Evolutionary conservation across 64 coral and sea anemone genomes (phyloP), one percentile per base, ranked within the genome.

Genomic region (Orbicella faveolata): DNA sequence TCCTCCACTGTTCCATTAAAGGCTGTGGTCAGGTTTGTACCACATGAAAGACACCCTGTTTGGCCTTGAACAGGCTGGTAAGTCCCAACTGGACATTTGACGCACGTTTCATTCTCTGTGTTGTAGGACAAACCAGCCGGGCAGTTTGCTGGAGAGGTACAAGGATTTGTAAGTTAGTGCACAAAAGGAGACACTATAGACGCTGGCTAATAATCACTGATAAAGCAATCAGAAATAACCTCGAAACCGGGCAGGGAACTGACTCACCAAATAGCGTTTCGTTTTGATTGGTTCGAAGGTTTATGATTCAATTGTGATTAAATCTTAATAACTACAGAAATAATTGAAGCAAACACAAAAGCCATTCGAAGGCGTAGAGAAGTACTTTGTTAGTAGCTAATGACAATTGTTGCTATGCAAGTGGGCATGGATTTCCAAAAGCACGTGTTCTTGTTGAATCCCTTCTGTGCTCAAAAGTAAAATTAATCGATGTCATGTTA

Each of bases 11-110:
- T 79, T 79, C 77, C 77, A 57, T 57, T 59, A 4, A 79, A 33
- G 11, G 77, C 52, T 59, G 77, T 79, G 1, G 77, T 79, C 19
- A 79, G 21, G 52, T 79, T 57, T 59, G n/a, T 55, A 41, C 52
- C 77, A 26, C 77, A 79, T 9, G 51, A 14, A 79, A 59, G 26
- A 79, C 77, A 79, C 30, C 33, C 52, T 17, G 52, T 79, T 79
- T 79, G 77, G 16, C 77, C 77, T 79, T 79, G 77, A 12, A 33
- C n/a, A 30, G 77, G 51, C 57, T 79, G 77, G 15, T 79, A 79
- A 9, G 51, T 79, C 12, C 77, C 77, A 26, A 33, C 9, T 57
- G 77, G 77, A 59, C 77, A 79, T 57, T 79, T 52, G 15, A 57
- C 3, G 52, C 77, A 79, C 9, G 51, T 59, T 23, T 79, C 52